Evolutionary conservation across 1,140 invertebrate species (phyloP).

Genomic region (Anastrepha ludens): DNA sequence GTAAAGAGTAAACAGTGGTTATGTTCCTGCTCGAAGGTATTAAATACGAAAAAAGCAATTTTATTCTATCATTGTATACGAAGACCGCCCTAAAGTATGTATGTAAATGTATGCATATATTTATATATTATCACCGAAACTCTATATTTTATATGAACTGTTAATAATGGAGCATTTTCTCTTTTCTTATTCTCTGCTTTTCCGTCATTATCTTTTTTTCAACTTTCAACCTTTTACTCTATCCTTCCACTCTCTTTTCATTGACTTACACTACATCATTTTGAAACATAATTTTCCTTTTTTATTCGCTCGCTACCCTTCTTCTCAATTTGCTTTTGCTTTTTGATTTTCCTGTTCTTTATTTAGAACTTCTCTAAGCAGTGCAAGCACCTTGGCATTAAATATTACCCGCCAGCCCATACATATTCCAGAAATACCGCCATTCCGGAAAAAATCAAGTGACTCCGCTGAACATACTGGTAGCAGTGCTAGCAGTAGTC

Average conservation of each 20-base stretch:
- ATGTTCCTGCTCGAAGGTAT: too few species aligned
- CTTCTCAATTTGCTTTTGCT: conserved; percentile 40
- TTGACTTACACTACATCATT: background rate
- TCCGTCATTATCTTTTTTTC: background rate
- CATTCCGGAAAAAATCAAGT: conserved; percentile 75
- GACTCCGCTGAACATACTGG: conserved; percentile 68
- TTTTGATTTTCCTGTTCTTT: conserved; percentile 53
- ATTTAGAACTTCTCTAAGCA: conserved; percentile 68
- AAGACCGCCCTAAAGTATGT: background rate
- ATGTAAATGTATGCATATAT: background rate
- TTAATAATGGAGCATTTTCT: conserved; percentile 28
- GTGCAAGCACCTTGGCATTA: conserved; percentile 65
- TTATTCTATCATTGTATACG: background rate
- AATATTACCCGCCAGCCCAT: conserved; percentile 69
- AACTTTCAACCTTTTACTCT: background rate
- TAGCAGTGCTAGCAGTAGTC: conserved; percentile 70
- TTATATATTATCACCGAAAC: background rate
- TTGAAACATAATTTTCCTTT: background rate
- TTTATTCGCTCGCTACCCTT: conserved; percentile 32
- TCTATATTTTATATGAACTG: background rate
- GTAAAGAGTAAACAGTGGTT: too few species aligned
- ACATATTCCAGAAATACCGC: conserved; percentile 76
- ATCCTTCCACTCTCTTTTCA: background rate
- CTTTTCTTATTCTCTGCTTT: conserved; percentile 41
- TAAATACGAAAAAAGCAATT: background rate